Percentiles rank a stretch among this genome's conserved stretches.
These are phyloP conservation scores for Phalacrocorax pelagicus DNA, from an alignment of 2,113 vertebrate species.

Conservation along the genomic window DNA sequence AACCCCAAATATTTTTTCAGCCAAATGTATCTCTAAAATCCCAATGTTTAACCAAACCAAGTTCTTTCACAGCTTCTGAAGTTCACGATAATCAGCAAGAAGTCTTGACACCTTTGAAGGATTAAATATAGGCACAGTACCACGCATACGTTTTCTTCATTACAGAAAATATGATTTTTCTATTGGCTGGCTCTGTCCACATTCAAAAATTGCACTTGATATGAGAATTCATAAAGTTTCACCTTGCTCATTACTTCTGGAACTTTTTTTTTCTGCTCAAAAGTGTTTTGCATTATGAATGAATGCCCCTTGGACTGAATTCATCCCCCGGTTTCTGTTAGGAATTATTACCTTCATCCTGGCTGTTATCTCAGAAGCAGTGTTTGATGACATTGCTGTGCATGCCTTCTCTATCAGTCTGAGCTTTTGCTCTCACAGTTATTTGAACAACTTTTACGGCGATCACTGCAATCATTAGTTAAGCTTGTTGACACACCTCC, in stretches of 20 bases:
- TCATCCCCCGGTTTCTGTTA: not conserved
- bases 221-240: not conserved
- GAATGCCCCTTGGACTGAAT: constrained; percentile 6
- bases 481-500: not conserved
- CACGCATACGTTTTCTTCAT: not conserved
- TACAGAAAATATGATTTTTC: not conserved
- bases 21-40: not conserved
- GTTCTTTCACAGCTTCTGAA: not conserved
- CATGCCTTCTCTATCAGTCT: not conserved
- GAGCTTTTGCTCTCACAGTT: not conserved
- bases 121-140: not conserved
- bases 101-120: not conserved
- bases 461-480: not conserved
- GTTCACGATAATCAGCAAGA: not conserved
- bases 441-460: not conserved
- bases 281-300: constrained; percentile 38
- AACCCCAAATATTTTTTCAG: not conserved
- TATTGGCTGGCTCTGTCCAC: not conserved
- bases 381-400: not conserved
- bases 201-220: not conserved
- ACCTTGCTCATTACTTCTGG: not conserved
- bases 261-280: not conserved
- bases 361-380: not conserved
- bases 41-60: not conserved
- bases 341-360: not conserved